Base-by-base conservation (phyloP, 2,888 invertebrate species). In the Gastrophysa polygoni region DNA sequence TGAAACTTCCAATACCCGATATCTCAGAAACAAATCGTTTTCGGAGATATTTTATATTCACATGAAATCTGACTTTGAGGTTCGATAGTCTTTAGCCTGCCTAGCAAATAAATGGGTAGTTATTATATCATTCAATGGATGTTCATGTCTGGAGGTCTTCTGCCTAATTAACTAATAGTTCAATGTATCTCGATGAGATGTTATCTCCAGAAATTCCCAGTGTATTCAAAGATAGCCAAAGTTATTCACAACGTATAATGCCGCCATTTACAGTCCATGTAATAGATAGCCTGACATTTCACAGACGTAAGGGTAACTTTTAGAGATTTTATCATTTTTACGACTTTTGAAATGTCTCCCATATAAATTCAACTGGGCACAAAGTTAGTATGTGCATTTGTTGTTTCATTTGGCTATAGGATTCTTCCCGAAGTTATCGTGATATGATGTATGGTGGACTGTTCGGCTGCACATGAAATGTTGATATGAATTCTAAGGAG, bases 321-420 rank as follows among this genome's bases (percentile, higher is more conserved):
- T 58, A 48, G 59, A 69, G 69, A 69, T 69, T 63, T 59, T 69
- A 69, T 69, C 69, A 56, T 54, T 62, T 69, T 69, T 64, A 69
- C 62, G 59, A 58, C 60, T 62, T 60, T 61, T 52, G 57, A 60
- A 62, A 57, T 56, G 61, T 52, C 60, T 67, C 62, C 57, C 67
- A 69, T 66, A 67, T 69, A 69, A 69, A 67, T 67, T 59, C 38
- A 11, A 14, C 7, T 14, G 38, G 3, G 38, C 38, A 38, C 38
- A 14, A 38, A 38, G 10, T 38, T 38, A 11, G 14, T 14, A 14
- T 38, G 14, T 24, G 7, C 7, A n/a, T 38, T 38, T 38, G 38
- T 38, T 38, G 38, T 38, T 38, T 38, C 38, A 38, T 38, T 38
- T 38, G 38, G 38, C 38, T 14, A 38, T 38, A 4, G 38, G n/a